These are phyloP conservation scores for Trichomycterus rosablanca DNA, from an alignment of 2,113 vertebrate species.

Conservation along the genomic window DNA sequence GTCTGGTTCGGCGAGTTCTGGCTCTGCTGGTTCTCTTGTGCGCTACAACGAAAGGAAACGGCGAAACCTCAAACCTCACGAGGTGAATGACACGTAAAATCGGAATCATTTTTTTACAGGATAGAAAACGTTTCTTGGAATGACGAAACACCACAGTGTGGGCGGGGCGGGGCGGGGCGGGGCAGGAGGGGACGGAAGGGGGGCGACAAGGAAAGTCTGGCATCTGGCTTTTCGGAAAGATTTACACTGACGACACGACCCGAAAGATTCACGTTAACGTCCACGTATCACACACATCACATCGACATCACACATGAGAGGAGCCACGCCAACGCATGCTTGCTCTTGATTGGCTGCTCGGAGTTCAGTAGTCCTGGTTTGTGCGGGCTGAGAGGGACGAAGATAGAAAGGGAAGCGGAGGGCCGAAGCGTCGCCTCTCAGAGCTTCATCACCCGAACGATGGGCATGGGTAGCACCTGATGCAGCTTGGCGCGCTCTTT, in stretches of 20 bases:
- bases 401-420: background rate
- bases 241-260: no score
- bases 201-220: slow-evolving; percentile 44
- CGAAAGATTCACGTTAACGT: slow-evolving; percentile 45
- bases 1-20: background rate
- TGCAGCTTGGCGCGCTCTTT: slow-evolving; percentile 75
- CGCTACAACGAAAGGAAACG: slow-evolving; percentile 42
- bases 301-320: slow-evolving; percentile 33
- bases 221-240: slow-evolving; percentile 29
- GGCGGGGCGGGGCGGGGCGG: background rate
- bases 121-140: slow-evolving; percentile 30
- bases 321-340: slow-evolving; percentile 48
- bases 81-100: slow-evolving; percentile 28
- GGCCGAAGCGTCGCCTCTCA: slow-evolving; percentile 61
- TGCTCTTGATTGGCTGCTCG: slow-evolving; percentile 26
- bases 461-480: slow-evolving; percentile 78
- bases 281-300: slow-evolving; percentile 53
- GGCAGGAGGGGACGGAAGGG: slow-evolving; percentile 4
- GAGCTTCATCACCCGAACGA: slow-evolving; percentile 78
- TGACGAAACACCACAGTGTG: slow-evolving; percentile 44
- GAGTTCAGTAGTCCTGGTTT: slow-evolving; percentile 48
- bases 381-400: background rate
- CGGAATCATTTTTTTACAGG: slow-evolving; percentile 13
- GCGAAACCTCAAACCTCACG: slow-evolving; percentile 56
- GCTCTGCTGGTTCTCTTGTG: slow-evolving; percentile 48